These are phyloP conservation scores for Parotocinclus haroldoi DNA, from an alignment of 2,797 vertebrate genomes.

Conservation along the genomic window DNA sequence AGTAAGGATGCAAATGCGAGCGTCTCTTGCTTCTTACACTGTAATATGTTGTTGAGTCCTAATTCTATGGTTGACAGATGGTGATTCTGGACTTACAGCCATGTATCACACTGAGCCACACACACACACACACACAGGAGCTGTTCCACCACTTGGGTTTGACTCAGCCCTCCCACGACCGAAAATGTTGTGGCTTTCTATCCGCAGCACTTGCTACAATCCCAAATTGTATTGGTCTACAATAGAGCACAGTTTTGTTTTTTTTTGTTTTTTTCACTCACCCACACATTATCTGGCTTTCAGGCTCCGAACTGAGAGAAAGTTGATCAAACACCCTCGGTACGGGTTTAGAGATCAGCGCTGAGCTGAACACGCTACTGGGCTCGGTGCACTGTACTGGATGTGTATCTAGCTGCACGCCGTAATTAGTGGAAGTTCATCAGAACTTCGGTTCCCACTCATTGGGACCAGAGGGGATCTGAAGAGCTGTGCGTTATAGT, in stretches of 20 bases:
- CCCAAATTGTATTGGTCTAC: not conserved
- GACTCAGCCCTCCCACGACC: not conserved
- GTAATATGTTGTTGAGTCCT: conserved; percentile 1
- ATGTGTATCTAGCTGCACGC: too few relatives aligned
- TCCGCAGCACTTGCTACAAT: not conserved
- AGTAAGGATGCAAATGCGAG: not conserved
- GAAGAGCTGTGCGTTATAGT: too few relatives aligned
- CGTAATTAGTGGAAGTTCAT: too few relatives aligned
- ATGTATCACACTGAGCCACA: conserved; percentile 34
- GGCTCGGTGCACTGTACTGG: too few relatives aligned
- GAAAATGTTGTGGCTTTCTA: not conserved
- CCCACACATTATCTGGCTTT: not conserved
- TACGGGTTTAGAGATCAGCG: too few relatives aligned
- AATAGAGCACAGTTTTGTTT: not conserved
- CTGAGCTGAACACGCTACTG: too few relatives aligned
- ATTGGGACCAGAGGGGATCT: too few relatives aligned
- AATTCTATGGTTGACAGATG: conserved; percentile 61
- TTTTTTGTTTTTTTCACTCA: not conserved
- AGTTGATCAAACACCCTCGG: not conserved
- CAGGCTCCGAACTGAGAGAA: not conserved
- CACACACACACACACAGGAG: conserved; percentile 41
- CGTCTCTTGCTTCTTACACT: conserved; percentile 19
- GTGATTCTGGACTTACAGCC: conserved; percentile 52
- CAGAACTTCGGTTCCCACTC: too few relatives aligned
- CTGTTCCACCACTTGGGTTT: not conserved